Conservation (phyloP, 2,888 invertebrate species). For the Catocala fraxini region DNA sequence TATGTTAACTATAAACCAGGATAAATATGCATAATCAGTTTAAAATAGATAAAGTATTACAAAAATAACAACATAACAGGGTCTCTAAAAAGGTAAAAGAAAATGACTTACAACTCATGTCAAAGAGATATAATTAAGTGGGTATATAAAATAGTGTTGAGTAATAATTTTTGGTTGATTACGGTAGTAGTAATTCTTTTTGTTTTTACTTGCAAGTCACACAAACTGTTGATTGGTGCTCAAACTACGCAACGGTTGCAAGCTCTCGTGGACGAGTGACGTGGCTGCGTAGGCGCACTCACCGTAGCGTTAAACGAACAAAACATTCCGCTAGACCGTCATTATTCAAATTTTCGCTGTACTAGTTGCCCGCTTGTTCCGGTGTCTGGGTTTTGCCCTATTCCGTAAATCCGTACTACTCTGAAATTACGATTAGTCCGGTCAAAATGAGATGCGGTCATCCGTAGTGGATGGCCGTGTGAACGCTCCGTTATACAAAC, state of each 20-base stretch:
- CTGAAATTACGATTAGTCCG: slow-evolving; percentile 85
- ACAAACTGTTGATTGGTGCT: slow-evolving; percentile 27
- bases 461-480: slow-evolving; percentile 84
- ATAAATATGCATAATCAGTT: too few species aligned
- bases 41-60: too few species aligned
- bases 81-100: too few species aligned
- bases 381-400: slow-evolving; percentile 83
- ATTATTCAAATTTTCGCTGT: slow-evolving; percentile 87
- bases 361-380: slow-evolving; percentile 86
- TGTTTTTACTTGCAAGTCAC: slow-evolving; percentile 11
- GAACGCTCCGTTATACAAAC: slow-evolving; percentile 82
- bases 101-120: too few species aligned
- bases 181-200: slow-evolving; percentile 11
- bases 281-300: slow-evolving; percentile 64
- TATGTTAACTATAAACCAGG: too few species aligned
- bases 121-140: not conserved
- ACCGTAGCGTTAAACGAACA: slow-evolving; percentile 81
- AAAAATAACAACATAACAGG: too few species aligned
- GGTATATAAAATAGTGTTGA: not conserved
- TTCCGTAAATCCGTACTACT: slow-evolving; percentile 80
- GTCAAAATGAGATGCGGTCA: slow-evolving; percentile 82
- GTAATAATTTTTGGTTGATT: not conserved
- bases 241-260: slow-evolving; percentile 57
- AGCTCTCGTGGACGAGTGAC: slow-evolving; percentile 58
- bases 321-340: slow-evolving; percentile 84